Evolutionary conservation across 2,888 invertebrate species (phyloP), one percentile per base, ranked within the genome.

Genomic region (Tachina grossa): DNA sequence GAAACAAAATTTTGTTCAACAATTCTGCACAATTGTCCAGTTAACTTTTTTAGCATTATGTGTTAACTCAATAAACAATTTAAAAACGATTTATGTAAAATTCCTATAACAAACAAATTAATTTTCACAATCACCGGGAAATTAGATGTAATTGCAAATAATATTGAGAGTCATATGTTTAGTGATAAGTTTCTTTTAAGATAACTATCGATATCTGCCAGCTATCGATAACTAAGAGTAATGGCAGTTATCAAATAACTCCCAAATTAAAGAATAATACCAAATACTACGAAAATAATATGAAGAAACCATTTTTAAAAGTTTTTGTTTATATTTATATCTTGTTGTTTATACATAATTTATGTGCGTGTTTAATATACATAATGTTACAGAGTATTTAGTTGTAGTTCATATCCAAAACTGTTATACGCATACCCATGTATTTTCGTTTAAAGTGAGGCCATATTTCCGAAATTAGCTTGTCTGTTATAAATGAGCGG

Each of bases 11-110:
- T 84, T 13, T 49, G 13, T 16, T 84, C 86, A 9, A 53, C 47
- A 57, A 72, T 45, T 79, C 76, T 82, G 19, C 45, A 79, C n/a
- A 87, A 49, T 69, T 83, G 84, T 63, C 45, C 59, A 9, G 76
- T 63, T 22, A 85, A n/a, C 65, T 80, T 83, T 41, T 83, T 75
- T 1, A 87, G 69, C 87, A 87, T 87, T 43, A 51, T 53, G 6
- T n/a, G 39, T 47, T 45, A 47, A 19, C n/a, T 72, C n/a, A 11
- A 63, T 45, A n/a, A 16, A 53, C 49, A 19, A n/a, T 65, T 47
- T 16, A 31, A 31, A 31, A 4, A 31, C 2, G 6, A 31, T 31
- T 31, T 31, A 5, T 31, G 5, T 49, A 16, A 43, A 41, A 47
- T 11, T 31, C 8, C 45, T 55, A n/a, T 8, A 19, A 55, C 31